Evolutionary conservation across 2,888 invertebrate species (phyloP).

Genomic region (Caenorhabditis virilis): DNA sequence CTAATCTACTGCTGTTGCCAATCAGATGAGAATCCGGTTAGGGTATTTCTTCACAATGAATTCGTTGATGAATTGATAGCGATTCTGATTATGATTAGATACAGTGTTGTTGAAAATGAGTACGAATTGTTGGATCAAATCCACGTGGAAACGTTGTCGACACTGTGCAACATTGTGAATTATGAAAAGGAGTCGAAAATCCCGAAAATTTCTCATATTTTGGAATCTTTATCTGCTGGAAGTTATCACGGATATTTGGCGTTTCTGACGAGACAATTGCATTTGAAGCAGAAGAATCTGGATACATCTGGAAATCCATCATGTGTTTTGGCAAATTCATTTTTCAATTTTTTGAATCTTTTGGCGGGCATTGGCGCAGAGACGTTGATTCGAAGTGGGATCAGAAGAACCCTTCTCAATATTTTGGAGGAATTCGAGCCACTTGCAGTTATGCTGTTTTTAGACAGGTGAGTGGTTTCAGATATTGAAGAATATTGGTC

Average conservation of each 20-base stretch:
- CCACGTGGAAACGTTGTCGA: constrained; percentile 82
- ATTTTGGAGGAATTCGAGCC: no score
- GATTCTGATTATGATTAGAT: constrained; percentile 35
- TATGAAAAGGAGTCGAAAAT: constrained; percentile 76
- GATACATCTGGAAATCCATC: constrained; percentile 53
- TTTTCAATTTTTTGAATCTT: constrained; percentile 87
- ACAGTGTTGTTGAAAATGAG: constrained; percentile 12
- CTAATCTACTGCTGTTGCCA: constrained; percentile 61
- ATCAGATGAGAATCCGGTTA: constrained; percentile 51
- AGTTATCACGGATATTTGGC: constrained; percentile 87
- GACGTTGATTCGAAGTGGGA: constrained; percentile 83
- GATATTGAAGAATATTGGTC: no score
- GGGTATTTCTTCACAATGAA: constrained; percentile 50
- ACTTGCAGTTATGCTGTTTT: no score
- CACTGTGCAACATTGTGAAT: constrained; percentile 85
- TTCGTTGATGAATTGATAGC: constrained; percentile 54
- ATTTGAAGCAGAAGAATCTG: constrained; percentile 63
- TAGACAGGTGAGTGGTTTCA: no score
- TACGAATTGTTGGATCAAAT: constrained; percentile 77
- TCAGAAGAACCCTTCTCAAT: constrained; percentile 84
- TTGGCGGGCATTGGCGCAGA: constrained; percentile 77
- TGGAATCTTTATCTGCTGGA: constrained; percentile 84
- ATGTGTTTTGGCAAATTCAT: constrained; percentile 78
- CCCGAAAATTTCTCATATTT: constrained; percentile 76
- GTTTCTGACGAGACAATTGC: constrained; percentile 80